Percentiles rank a stretch among this genome's conserved stretches.
phyloP scores from a whole-genome alignment of 1,140 invertebrate species.

The Plectrocnemia conspersa region DNA sequence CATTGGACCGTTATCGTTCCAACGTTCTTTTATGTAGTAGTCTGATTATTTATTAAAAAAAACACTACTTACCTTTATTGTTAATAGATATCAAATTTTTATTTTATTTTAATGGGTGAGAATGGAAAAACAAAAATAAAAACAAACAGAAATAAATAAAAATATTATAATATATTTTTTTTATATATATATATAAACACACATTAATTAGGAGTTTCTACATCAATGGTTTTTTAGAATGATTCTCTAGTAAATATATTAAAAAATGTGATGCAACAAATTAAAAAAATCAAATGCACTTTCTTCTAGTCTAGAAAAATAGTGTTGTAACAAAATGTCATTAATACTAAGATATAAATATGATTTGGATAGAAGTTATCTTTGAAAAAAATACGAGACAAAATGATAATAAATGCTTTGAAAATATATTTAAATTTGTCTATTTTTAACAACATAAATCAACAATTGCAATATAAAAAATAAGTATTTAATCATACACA shows the following conservation, averaged over 20 bases:
- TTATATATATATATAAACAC: too few relatives aligned
- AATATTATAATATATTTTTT: conserved; percentile 37
- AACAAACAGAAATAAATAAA: conserved; percentile 35
- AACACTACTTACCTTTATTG: too few relatives aligned
- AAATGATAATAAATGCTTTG: conserved; percentile 2
- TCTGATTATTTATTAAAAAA: too few relatives aligned
- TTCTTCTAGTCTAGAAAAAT: conserved; percentile 19
- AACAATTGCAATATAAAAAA: conserved; percentile 15
- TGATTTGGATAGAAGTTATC: conserved; percentile 1
- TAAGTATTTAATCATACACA: not conserved
- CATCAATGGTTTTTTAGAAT: conserved; percentile 32
- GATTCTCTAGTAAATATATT: conserved; percentile 31
- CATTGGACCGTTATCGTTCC: too few relatives aligned
- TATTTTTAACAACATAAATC: conserved; percentile 14
- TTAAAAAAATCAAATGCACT: conserved; percentile 29
- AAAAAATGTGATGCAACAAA: conserved; percentile 26
- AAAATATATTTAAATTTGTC: conserved; percentile 6
- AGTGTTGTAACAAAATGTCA: conserved; percentile 26
- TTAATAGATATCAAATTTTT: too few relatives aligned
- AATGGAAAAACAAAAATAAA: conserved; percentile 32
- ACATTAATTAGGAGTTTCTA: conserved; percentile 34
- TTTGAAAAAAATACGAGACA: not conserved
- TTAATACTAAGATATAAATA: conserved; percentile 9
- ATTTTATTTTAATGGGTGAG: too few relatives aligned
- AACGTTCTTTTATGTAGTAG: too few relatives aligned